Percentiles rank a stretch among this genome's conserved stretches.
Evolutionary conservation across 2,797 vertebrate genomes (phyloP).

Genomic region (Gastrophryne carolinensis): DNA sequence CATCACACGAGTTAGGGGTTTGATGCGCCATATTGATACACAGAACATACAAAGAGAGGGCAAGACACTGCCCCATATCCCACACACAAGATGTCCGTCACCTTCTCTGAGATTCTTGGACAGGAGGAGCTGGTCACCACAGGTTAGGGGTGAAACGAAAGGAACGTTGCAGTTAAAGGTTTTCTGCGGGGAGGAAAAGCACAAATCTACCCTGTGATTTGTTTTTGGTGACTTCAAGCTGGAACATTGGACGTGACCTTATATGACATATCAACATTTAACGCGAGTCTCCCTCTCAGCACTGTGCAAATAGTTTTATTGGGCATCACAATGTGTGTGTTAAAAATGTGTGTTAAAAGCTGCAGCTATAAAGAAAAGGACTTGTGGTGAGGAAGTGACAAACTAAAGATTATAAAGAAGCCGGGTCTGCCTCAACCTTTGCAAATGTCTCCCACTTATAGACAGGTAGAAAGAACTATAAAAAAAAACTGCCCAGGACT

Average conservation of each 20-base stretch:
- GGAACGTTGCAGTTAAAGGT: neutral
- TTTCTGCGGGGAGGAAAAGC: neutral
- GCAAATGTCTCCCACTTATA: too few species aligned
- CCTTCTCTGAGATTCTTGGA: neutral
- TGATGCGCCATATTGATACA: conserved; percentile 8
- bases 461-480: too few species aligned
- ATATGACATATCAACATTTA: neutral
- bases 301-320: neutral
- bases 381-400: too few species aligned
- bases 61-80: neutral
- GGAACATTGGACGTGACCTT: neutral
- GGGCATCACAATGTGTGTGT: neutral
- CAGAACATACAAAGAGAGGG: neutral
- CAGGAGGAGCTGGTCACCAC: neutral
- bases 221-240: neutral
- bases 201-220: neutral
- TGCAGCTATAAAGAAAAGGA: too few species aligned
- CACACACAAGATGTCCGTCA: neutral
- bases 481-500: too few species aligned
- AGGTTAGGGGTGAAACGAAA: neutral
- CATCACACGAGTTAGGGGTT: neutral
- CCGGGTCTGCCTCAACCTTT: too few species aligned
- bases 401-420: too few species aligned
- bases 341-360: conserved; percentile 1
- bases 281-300: neutral